Evolutionary conservation across 1,140 invertebrate species (phyloP), one percentile per base, ranked within the genome.

Genomic region (Conopomorpha cramerella): DNA sequence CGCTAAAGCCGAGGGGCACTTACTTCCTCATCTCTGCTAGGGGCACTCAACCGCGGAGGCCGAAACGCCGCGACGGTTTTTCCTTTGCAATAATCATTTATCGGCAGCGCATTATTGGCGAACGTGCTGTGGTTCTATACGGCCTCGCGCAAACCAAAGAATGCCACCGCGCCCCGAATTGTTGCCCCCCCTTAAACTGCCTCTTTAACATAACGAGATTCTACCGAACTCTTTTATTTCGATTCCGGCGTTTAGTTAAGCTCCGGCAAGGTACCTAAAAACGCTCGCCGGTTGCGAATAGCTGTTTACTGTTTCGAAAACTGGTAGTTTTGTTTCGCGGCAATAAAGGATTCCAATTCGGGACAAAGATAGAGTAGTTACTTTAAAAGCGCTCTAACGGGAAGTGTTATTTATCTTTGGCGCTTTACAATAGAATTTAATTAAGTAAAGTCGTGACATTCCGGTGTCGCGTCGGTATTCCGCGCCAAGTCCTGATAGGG

Each of bases 351-450:
- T 6, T 23, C 19, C 4, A 23, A 23, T 10, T 6, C 10, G 19
- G 4, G 10, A 10, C 4, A 4, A 23, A 6, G 10, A 23, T 23
- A 23, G 4, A 23, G 4, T 10, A 23, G 4, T 23, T 10, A 23
- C 19, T 23, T 10, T 6, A 23, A 23, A 6, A 23, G 31, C 33
- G 45, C 41, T 40, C 45, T 42, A 51, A 46, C 35, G 39, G 42
- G 46, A 42, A 15, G 49, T 51, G 64, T 59, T 65, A 68, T 68
- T 68, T 68, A 68, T 68, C 59, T 65, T 52, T 48, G 46, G 47
- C 38, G 41, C 25, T 39, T 50, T 61, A 53, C 62, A 57, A 61
- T 61, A 68, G 61, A 68, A 68, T 65, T 65, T 68, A 68, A 68
- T 68, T 68, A 68, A 65, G 64, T 58, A 53, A 61, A 42, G 57